Base-by-base conservation (phyloP, 1,140 invertebrate species). In the Drosophila takahashii region DNA sequence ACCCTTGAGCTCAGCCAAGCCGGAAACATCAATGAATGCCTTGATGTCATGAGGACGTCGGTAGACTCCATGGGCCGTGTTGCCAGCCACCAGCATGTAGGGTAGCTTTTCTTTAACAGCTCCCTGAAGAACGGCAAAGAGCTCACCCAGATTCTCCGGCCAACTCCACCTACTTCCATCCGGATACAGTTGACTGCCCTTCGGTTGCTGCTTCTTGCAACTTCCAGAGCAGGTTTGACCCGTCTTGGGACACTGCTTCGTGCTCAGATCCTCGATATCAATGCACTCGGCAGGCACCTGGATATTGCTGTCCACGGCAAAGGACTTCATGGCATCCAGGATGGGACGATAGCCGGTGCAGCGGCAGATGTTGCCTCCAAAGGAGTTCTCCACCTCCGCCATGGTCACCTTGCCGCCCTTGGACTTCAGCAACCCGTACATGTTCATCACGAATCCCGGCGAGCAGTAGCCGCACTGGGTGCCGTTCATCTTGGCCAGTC, bases 321-420 rank as follows among this genome's bases (percentile, higher is more conserved):
- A 95, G 5, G 95, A 94, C 91, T 97, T 97, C 86, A 97, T 97
- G 22, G 96, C 94, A 72, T 97, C 96, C 34, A 97, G 92, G 81
- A 98, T 98, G 1, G 97, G 95, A 45, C 97, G 93, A 79, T 97
- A 98, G 1, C 97, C 97, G 1, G 97, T 98, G 90, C 97, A 98
- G 56, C 97, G 94, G 70, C 97, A 98, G 32, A 98, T 94, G 84
- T 97, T 97, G 59, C 97, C 95, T 4, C 95, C 96, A 80, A 97
- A 95, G 0, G 95, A 95, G 80, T 96, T 95, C 90, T 97, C 96
- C 7, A 97, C 93, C 81, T 96, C 94, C 29, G 93, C 93, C 94
- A 95, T 95, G 1, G 94, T 95, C n/a, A 95, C 86, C 11, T 93
- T 92, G 8, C 89, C 89, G 29, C 92, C 92, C 50, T 92, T 93